A percentile compares a stretch with the other conserved stretches of the same genome.
Evolutionary conservation across 1,140 invertebrate genomes (phyloP).

Genomic region (Drosophila equinoxialis): DNA sequence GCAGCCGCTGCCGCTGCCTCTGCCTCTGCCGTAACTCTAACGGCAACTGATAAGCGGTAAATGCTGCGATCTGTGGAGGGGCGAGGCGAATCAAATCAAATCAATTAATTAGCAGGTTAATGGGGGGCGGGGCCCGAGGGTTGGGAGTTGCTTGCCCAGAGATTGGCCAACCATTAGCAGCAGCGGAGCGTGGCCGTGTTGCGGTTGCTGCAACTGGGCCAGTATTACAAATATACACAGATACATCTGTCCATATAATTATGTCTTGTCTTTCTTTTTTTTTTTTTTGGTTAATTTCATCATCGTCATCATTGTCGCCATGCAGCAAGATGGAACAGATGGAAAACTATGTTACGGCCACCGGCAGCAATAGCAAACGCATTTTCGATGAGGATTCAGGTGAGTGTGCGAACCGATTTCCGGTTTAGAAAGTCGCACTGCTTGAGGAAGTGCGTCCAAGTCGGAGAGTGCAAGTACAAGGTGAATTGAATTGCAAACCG

Average conservation of each 20-base stretch:
- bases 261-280: neutral
- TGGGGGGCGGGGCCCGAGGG: neutral
- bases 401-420: slow-evolving; percentile 60
- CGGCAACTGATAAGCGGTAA: slow-evolving; percentile 15
- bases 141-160: slow-evolving; percentile 50
- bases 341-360: slow-evolving; percentile 56
- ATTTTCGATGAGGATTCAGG: slow-evolving; percentile 78
- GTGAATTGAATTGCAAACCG: slow-evolving; percentile 5
- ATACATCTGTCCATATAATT: slow-evolving; percentile 4
- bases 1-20: neutral
- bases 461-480: slow-evolving; percentile 28
- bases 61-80: slow-evolving; percentile 2
- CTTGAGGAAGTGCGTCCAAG: slow-evolving; percentile 58
- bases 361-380: slow-evolving; percentile 64
- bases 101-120: slow-evolving; percentile 52
- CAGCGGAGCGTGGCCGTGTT: slow-evolving; percentile 55
- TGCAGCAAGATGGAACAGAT: slow-evolving; percentile 48
- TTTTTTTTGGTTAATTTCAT: slow-evolving; percentile 23
- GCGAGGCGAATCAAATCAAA: slow-evolving; percentile 14
- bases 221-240: slow-evolving; percentile 34
- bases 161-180: slow-evolving; percentile 61
- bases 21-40: slow-evolving; percentile 3
- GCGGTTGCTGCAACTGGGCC: slow-evolving; percentile 65
- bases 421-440: slow-evolving; percentile 56
- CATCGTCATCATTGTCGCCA: slow-evolving; percentile 13